phyloP scores from a whole-genome alignment of 1,140 invertebrate genomes.

The Vanessa tameamea region DNA sequence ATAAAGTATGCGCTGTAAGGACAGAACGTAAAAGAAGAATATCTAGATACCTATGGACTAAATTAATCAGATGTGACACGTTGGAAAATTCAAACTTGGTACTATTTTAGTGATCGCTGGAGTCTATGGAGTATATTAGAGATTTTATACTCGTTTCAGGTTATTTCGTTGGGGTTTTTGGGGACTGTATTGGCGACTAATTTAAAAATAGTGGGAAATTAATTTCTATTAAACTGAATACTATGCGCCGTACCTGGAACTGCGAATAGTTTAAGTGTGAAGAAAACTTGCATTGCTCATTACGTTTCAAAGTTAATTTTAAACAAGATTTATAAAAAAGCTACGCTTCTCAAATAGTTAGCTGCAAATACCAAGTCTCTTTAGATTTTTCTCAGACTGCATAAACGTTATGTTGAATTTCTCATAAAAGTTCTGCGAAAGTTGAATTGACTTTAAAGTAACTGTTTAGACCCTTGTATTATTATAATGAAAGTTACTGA shows the following conservation, averaged over 20 bases:
- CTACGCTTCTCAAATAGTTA: conserved; percentile 12
- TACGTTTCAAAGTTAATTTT: conserved; percentile 21
- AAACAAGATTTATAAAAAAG: conserved; percentile 14
- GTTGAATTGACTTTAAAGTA: conserved; percentile 30
- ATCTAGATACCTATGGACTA: conserved; percentile 57
- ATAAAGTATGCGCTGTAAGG: conserved; percentile 78
- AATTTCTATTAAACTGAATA: background rate
- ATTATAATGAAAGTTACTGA: conserved; percentile 8
- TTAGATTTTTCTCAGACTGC: conserved; percentile 15
- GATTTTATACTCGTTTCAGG: too few species aligned
- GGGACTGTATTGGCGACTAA: background rate
- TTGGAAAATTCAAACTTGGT: background rate
- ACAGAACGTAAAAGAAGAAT: conserved; percentile 70
- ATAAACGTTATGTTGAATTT: conserved; percentile 23
- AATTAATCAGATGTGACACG: conserved; percentile 36
- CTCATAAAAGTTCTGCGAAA: conserved; percentile 29
- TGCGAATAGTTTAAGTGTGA: background rate
- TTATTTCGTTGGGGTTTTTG: too few species aligned
- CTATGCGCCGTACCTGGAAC: background rate
- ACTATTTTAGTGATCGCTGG: background rate
- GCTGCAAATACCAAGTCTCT: conserved; percentile 21
- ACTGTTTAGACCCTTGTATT: conserved; percentile 19
- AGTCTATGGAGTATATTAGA: background rate
- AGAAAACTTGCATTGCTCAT: conserved; percentile 14
- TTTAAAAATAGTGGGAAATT: background rate